phyloP scores from a whole-genome alignment of 2,113 vertebrate species.

The Clarias macrocephalus region DNA sequence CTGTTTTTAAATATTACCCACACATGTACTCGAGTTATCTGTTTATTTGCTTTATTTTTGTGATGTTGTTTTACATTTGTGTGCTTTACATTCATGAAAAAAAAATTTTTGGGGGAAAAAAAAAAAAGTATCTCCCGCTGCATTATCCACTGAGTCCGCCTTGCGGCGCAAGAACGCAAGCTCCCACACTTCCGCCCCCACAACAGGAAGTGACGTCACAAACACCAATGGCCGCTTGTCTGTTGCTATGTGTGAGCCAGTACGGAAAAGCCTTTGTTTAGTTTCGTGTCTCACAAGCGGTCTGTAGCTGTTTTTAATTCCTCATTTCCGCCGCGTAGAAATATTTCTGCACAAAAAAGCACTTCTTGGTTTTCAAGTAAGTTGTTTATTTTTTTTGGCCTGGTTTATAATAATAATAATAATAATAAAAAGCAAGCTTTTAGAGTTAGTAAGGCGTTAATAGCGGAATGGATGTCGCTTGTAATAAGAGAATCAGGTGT shows the following conservation, averaged over 20 bases:
- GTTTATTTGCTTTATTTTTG: too few species aligned
- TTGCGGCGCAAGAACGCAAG: slow-evolving; percentile 28
- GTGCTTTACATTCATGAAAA: neutral
- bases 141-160: neutral
- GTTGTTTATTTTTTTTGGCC: neutral
- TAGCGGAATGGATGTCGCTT: neutral
- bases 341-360: too few species aligned
- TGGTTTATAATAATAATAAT: neutral
- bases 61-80: neutral
- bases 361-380: neutral
- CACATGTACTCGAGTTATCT: neutral
- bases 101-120: neutral
- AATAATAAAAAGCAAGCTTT: neutral
- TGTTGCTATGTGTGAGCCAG: slow-evolving; percentile 16
- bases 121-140: neutral
- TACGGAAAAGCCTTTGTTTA: slow-evolving; percentile 50
- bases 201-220: slow-evolving; percentile 36
- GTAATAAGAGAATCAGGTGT: neutral
- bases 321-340: too few species aligned
- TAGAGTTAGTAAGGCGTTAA: neutral
- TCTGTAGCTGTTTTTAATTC: neutral
- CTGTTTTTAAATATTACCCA: neutral
- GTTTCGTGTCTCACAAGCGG: neutral
- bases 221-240: slow-evolving; percentile 43
- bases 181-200: neutral